Evolutionary conservation across 2,113 vertebrate species (phyloP).

Genomic region (Microtus richardsoni): DNA sequence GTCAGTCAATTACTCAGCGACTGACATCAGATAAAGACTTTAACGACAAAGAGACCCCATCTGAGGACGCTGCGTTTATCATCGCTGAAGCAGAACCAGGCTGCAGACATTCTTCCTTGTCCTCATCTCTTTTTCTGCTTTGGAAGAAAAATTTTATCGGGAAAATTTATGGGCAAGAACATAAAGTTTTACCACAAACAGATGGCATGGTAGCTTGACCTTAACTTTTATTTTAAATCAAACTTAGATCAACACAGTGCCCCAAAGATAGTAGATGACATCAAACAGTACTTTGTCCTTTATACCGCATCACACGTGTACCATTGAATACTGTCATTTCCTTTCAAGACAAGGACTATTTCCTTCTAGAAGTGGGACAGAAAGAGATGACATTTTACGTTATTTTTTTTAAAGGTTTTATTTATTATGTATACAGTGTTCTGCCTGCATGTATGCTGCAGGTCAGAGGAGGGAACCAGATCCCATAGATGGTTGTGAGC

Average conservation of each 20-base stretch:
- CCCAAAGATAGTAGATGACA: not conserved
- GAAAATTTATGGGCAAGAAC: conserved; percentile 50
- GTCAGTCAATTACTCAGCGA: not conserved
- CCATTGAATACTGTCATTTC: not conserved
- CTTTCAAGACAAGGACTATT: not conserved
- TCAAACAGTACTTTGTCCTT: not conserved
- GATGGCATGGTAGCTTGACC: conserved; percentile 16
- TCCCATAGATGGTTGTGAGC: no score
- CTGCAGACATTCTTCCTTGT: not conserved
- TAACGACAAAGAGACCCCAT: not conserved
- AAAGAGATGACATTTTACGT: not conserved
- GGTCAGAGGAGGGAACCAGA: no score
- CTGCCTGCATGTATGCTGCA: no score
- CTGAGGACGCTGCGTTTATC: not conserved
- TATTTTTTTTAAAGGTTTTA: not conserved
- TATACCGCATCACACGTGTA: not conserved
- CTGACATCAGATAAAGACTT: not conserved
- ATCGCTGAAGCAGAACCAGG: not conserved
- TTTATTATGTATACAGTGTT: no score
- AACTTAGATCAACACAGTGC: not conserved
- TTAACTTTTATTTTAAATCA: conserved; percentile 67
- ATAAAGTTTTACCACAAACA: conserved; percentile 54
- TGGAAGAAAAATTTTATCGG: conserved; percentile 23
- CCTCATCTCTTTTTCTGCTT: not conserved
- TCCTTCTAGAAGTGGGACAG: not conserved